These are phyloP conservation scores for Acipenser oxyrinchus DNA, from an alignment of 2,797 vertebrate genomes.

Conservation along the genomic window DNA sequence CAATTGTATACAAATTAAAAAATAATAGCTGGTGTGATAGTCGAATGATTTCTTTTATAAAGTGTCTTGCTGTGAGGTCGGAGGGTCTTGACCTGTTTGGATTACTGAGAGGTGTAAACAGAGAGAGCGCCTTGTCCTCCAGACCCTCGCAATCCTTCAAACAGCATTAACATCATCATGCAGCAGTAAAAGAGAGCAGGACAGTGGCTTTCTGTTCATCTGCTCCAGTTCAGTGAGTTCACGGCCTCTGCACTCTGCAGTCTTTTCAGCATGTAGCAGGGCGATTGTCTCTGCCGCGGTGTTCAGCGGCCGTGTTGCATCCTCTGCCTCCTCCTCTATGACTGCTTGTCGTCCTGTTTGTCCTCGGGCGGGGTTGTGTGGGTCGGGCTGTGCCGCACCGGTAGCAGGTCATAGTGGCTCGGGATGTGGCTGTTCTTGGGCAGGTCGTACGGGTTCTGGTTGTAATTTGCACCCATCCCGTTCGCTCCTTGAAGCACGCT, in stretches of 20 bases:
- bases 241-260: constrained; percentile 12
- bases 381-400: constrained; percentile 78
- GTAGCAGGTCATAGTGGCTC: constrained; percentile 89
- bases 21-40: not conserved
- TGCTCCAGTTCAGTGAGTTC: not conserved
- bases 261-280: constrained; percentile 26
- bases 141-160: constrained; percentile 33
- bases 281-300: constrained; percentile 11
- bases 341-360: constrained; percentile 69
- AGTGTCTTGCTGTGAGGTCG: not conserved
- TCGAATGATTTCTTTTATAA: not conserved
- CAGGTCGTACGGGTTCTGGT: constrained; percentile 86
- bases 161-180: constrained; percentile 50
- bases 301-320: constrained; percentile 16
- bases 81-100: too few species aligned
- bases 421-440: constrained; percentile 86
- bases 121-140: constrained; percentile 4
- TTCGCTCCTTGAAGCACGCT: constrained; percentile 84
- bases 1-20: not conserved
- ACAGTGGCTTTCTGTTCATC: not conserved
- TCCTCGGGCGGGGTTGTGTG: constrained; percentile 71
- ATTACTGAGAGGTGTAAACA: not conserved
- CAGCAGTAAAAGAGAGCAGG: constrained; percentile 44
- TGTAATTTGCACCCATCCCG: constrained; percentile 77
- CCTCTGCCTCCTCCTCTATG: constrained; percentile 53